Evolutionary conservation across 2,797 vertebrate species (phyloP).

Genomic region (Karalla daura): DNA sequence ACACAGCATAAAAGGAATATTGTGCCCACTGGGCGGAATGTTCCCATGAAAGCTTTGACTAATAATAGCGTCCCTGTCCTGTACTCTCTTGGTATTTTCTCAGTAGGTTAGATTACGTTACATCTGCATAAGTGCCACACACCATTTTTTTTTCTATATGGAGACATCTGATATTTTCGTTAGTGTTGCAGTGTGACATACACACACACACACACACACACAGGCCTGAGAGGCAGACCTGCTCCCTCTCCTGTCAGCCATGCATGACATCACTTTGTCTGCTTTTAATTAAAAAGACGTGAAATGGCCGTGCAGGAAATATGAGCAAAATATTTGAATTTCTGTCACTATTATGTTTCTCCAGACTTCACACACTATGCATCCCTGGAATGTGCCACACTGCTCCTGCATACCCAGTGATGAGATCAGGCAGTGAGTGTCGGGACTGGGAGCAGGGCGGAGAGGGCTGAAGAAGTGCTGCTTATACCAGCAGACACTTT

Average conservation of each 20-base stretch:
- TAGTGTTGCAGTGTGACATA: slow-evolving; percentile 48
- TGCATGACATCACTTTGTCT: slow-evolving; percentile 66
- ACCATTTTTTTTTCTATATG: slow-evolving; percentile 69
- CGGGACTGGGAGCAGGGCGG: slow-evolving; percentile 51
- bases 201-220: no score
- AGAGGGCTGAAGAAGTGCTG: slow-evolving; percentile 49
- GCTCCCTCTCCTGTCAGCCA: slow-evolving; percentile 40
- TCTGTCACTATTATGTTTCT: slow-evolving; percentile 72
- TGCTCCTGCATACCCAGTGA: slow-evolving; percentile 65
- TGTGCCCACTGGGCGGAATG: slow-evolving; percentile 32
- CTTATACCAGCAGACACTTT: slow-evolving; percentile 47
- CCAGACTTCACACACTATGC: slow-evolving; percentile 73
- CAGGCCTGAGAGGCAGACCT: slow-evolving; percentile 35
- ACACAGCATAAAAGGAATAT: slow-evolving; percentile 22
- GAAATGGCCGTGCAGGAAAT: slow-evolving; percentile 62
- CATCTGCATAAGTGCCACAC: slow-evolving; percentile 70
- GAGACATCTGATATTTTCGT: slow-evolving; percentile 74
- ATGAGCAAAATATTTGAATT: slow-evolving; percentile 75
- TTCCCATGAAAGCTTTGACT: slow-evolving; percentile 38
- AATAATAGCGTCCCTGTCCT: slow-evolving; percentile 31
- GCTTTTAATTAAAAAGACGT: slow-evolving; percentile 83
- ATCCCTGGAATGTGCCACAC: slow-evolving; percentile 57
- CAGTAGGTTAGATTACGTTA: slow-evolving; percentile 71
- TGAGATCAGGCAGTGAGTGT: slow-evolving; percentile 69
- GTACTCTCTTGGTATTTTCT: slow-evolving; percentile 58